These are phyloP conservation scores for Danionella cerebrum DNA, from an alignment of 2,113 vertebrate species.

Conservation along the genomic window DNA sequence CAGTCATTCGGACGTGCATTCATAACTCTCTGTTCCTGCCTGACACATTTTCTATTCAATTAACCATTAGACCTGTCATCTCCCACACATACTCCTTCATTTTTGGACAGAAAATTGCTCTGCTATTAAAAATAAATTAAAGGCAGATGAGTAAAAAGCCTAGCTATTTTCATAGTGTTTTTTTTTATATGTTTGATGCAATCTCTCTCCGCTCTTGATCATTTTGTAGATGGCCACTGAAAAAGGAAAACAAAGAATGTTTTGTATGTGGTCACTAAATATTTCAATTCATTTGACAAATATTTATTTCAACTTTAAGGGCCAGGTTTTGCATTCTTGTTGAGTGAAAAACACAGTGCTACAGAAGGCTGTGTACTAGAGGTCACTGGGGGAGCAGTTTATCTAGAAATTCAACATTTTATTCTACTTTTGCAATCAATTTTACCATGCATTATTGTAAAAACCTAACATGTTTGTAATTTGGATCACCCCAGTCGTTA, in stretches of 20 bases:
- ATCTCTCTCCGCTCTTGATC: constrained; percentile 48
- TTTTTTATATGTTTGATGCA: constrained; percentile 38
- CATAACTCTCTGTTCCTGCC: constrained; percentile 55
- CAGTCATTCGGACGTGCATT: constrained; percentile 58
- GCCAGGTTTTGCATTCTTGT: constrained; percentile 54
- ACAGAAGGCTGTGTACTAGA: no score
- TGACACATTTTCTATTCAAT: constrained; percentile 57
- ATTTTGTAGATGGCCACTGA: constrained; percentile 54
- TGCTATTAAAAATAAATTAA: constrained; percentile 71
- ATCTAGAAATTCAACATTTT: no score
- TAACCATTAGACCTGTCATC: constrained; percentile 66
- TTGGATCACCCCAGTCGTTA: no score
- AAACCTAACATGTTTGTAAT: no score
- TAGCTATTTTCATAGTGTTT: constrained; percentile 48
- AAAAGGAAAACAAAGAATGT: constrained; percentile 68
- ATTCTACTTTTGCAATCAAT: no score
- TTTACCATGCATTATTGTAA: no score
- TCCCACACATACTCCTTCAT: constrained; percentile 24
- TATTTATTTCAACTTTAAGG: constrained; percentile 68
- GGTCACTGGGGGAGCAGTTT: no score
- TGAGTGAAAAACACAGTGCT: constrained; percentile 50
- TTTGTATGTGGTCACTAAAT: constrained; percentile 62
- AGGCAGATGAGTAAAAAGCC: constrained; percentile 64
- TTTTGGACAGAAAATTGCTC: constrained; percentile 60
- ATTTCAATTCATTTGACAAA: constrained; percentile 72